A percentile compares a stretch with the other conserved stretches of the same genome.
These are phyloP conservation scores for Lucilia cuprina DNA, from an alignment of 1,140 invertebrate species.

Conservation along the genomic window DNA sequence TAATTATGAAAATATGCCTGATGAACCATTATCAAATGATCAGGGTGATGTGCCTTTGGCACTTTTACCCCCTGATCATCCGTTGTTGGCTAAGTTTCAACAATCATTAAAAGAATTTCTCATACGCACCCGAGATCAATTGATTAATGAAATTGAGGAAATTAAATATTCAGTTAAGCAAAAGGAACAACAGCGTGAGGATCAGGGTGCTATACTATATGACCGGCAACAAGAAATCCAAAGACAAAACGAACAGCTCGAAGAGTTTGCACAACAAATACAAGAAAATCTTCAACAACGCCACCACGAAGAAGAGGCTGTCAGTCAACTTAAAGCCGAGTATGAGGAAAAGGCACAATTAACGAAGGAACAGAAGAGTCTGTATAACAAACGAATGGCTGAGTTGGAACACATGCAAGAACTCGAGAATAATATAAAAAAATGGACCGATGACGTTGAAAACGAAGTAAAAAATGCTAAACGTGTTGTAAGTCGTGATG, in stretches of 20 bases:
- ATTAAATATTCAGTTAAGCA: conserved; percentile 61
- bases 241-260: conserved; percentile 65
- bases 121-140: conserved; percentile 64
- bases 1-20: background rate
- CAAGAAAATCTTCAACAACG: conserved; percentile 61
- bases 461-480: conserved; percentile 64
- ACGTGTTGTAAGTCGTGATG: conserved; percentile 66
- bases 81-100: conserved; percentile 72
- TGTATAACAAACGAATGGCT: conserved; percentile 58
- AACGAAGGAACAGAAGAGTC: conserved; percentile 57
- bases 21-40: background rate
- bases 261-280: conserved; percentile 64
- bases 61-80: conserved; percentile 67
- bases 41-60: conserved; percentile 37
- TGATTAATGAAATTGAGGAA: conserved; percentile 68
- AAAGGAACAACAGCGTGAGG: conserved; percentile 62
- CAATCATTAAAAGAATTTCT: conserved; percentile 68
- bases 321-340: conserved; percentile 57
- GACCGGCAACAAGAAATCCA: conserved; percentile 65
- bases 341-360: conserved; percentile 58
- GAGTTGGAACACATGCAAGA: conserved; percentile 62
- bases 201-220: conserved; percentile 63
- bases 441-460: conserved; percentile 65
- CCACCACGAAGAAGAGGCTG: conserved; percentile 55
- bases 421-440: conserved; percentile 62